Percentiles rank a stretch among this genome's conserved stretches.
phyloP scores from a whole-genome alignment of 1,140 invertebrate species.

The Stegodyphus dumicola region DNA sequence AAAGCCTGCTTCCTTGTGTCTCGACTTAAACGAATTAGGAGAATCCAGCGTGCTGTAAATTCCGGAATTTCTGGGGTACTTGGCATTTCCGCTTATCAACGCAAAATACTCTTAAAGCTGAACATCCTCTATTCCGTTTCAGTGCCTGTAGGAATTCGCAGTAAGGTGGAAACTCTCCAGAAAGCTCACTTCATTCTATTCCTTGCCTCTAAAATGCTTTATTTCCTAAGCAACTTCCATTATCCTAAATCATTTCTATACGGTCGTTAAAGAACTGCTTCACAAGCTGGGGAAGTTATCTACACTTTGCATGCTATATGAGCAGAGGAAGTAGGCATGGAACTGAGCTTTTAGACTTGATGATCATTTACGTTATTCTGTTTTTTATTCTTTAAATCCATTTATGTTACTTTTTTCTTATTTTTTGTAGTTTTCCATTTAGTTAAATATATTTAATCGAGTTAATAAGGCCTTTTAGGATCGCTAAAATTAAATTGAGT shows the following conservation, averaged over 20 bases:
- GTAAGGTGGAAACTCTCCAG: not conserved
- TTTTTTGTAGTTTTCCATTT: no score
- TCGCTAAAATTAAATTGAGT: no score
- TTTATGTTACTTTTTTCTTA: no score
- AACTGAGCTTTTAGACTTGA: no score
- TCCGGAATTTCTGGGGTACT: constrained; percentile 41
- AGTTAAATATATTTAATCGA: no score
- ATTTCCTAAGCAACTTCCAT: constrained; percentile 40
- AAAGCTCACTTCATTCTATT: constrained; percentile 21
- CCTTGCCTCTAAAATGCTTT: constrained; percentile 22
- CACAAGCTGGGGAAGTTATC: not conserved
- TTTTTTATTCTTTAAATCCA: no score
- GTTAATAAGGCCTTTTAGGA: no score
- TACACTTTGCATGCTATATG: no score
- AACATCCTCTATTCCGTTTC: constrained; percentile 26
- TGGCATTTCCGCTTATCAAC: constrained; percentile 42
- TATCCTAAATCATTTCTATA: constrained; percentile 51
- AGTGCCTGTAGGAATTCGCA: constrained; percentile 31
- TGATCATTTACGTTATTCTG: no score
- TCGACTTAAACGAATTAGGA: constrained; percentile 42
- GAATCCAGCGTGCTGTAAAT: constrained; percentile 18
- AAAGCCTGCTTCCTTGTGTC: constrained; percentile 15
- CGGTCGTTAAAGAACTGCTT: constrained; percentile 41
- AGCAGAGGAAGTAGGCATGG: no score
- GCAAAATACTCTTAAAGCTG: constrained; percentile 35